Percentiles rank a stretch among this genome's conserved stretches.
Evolutionary conservation across 2,113 vertebrate species (phyloP).

Genomic region (Syngnathus typhle): DNA sequence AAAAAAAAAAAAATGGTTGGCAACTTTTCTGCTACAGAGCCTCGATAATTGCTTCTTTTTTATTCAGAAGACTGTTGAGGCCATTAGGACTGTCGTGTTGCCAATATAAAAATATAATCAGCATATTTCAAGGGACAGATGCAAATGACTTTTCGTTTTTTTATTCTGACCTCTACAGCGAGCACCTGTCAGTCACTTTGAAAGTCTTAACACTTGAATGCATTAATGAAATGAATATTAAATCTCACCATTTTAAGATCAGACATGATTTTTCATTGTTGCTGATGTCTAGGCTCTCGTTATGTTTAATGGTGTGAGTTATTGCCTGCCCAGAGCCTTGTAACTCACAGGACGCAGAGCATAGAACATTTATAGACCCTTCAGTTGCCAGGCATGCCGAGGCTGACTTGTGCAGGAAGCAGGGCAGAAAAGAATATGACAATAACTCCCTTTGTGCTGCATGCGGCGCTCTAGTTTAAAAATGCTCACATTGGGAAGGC

Average conservation of each 20-base stretch:
- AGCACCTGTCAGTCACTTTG: constrained; percentile 14
- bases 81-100: background rate
- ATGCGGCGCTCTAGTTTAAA: constrained; percentile 18
- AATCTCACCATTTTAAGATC: constrained; percentile 47
- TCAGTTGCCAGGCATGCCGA: constrained; percentile 44
- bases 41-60: background rate
- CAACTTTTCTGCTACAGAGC: background rate
- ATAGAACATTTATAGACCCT: constrained; percentile 64
- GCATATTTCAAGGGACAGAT: constrained; percentile 16
- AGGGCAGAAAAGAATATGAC: constrained; percentile 23
- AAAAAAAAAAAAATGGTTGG: too few species aligned
- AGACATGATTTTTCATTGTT: constrained; percentile 61
- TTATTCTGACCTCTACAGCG: background rate
- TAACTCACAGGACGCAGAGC: constrained; percentile 63
- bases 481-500: constrained; percentile 26
- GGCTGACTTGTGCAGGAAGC: constrained; percentile 29
- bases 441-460: constrained; percentile 18
- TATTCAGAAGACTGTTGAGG: background rate
- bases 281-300: constrained; percentile 62
- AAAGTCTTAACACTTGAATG: constrained; percentile 21
- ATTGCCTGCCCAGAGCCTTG: constrained; percentile 64
- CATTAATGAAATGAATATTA: constrained; percentile 31
- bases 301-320: constrained; percentile 76
- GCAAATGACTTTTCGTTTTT: background rate
- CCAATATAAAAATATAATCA: background rate